Conservation (phyloP, 2,113 vertebrate genomes). For the Apodemus speciosus region DNA sequence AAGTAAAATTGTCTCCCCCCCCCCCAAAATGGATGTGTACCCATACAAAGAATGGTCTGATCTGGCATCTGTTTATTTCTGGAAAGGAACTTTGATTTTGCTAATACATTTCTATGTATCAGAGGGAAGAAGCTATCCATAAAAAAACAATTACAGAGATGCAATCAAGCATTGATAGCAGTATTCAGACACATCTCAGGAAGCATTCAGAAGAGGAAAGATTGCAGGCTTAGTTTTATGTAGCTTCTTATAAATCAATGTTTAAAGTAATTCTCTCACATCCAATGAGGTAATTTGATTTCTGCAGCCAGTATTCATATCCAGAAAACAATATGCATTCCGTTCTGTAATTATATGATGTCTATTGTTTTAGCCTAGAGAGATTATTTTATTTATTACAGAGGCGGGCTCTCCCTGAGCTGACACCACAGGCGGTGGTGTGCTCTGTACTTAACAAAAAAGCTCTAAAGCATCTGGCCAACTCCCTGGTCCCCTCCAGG, state of each 20-base stretch:
- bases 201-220: constrained; percentile 65
- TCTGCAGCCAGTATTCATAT: constrained; percentile 77
- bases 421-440: neutral
- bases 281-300: constrained; percentile 81
- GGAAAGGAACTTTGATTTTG: constrained; percentile 72
- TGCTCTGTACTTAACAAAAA: neutral
- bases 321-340: constrained; percentile 68
- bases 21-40: constrained; percentile 61
- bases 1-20: constrained; percentile 66
- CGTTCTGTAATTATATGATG: constrained; percentile 63
- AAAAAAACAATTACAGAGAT: constrained; percentile 82
- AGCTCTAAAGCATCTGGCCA: accelerated
- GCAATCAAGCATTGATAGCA: constrained; percentile 73
- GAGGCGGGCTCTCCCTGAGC: constrained; percentile 40
- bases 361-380: constrained; percentile 73
- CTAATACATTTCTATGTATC: constrained; percentile 76
- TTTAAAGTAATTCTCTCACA: constrained; percentile 77
- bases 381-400: constrained; percentile 63
- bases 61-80: constrained; percentile 77
- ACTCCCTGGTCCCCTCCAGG: neutral
- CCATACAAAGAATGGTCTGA: constrained; percentile 63
- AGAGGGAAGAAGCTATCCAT: constrained; percentile 70
- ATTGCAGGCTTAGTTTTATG: constrained; percentile 77
- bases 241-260: constrained; percentile 80
- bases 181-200: constrained; percentile 75